These are phyloP conservation scores for Lepidochitona cinerea DNA, from an alignment of 2,888 invertebrate genomes.

Conservation along the genomic window DNA sequence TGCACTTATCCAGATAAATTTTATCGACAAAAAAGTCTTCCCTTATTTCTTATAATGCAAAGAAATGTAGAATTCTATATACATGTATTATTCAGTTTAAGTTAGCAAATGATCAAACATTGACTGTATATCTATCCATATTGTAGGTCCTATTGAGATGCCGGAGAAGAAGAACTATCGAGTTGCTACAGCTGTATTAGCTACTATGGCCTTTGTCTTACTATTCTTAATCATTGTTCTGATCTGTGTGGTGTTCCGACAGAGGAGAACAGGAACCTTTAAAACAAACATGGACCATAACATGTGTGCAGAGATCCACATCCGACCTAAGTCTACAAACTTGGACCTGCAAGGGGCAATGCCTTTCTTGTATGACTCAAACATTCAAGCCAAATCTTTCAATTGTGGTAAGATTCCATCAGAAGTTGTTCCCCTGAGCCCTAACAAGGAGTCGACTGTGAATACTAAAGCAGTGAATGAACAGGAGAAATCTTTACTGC, in stretches of 20 bases:
- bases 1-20: no score
- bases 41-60: no score
- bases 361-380: constrained; percentile 23
- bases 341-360: constrained; percentile 35
- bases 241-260: constrained; percentile 22
- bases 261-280: constrained; percentile 26
- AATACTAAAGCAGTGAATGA: not conserved
- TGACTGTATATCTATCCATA: no score
- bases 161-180: constrained; percentile 36
- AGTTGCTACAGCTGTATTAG: constrained; percentile 40
- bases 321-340: constrained; percentile 37
- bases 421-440: not conserved
- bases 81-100: no score
- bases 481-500: not conserved
- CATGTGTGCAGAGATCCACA: constrained; percentile 23
- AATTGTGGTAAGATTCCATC: not conserved
- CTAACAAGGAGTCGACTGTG: not conserved
- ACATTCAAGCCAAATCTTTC: not conserved
- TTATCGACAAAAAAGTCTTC: no score
- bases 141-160: constrained; percentile 19
- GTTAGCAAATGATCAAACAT: no score
- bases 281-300: constrained; percentile 19
- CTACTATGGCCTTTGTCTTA: constrained; percentile 35
- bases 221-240: constrained; percentile 39
- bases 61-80: no score